phyloP scores from a whole-genome alignment of 2,113 vertebrate genomes.

The Eublepharis macularius region DNA sequence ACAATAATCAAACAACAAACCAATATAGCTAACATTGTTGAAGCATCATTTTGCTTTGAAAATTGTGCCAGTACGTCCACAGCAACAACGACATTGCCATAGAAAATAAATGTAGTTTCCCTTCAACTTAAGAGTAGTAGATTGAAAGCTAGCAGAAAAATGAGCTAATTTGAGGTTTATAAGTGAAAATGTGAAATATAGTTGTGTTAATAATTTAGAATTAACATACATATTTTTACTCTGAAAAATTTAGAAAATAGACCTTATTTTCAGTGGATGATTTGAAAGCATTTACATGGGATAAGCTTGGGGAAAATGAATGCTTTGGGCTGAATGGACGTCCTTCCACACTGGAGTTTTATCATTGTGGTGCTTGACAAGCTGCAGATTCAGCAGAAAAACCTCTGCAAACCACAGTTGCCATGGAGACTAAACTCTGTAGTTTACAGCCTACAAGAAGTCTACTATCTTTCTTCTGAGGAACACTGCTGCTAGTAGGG shows the following conservation, averaged over 20 bases:
- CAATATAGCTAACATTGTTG: not conserved
- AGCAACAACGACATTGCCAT: conserved; percentile 1
- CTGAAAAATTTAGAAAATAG: not conserved
- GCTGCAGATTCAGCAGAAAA: conserved; percentile 20
- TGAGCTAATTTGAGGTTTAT: not conserved
- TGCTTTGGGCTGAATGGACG: not conserved
- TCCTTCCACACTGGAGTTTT: not conserved
- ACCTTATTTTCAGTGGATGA: conserved; percentile 8
- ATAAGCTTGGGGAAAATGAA: not conserved
- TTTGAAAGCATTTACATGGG: conserved; percentile 1
- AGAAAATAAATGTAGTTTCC: not conserved
- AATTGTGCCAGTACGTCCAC: not conserved
- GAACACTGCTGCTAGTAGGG: not conserved
- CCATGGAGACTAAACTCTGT: conserved; percentile 1
- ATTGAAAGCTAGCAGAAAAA: not conserved
- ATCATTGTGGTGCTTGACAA: not conserved
- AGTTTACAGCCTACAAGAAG: not conserved
- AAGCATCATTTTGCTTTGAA: no score
- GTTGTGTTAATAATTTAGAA: not conserved
- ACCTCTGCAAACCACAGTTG: not conserved
- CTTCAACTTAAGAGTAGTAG: no score
- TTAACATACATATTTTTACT: not conserved
- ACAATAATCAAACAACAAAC: no score
- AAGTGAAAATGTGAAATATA: not conserved
- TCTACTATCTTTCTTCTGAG: not conserved